A percentile compares a stretch with the other conserved stretches of the same genome.
phyloP scores from a whole-genome alignment of 2,797 vertebrate species.

The Smutsia gigantea region DNA sequence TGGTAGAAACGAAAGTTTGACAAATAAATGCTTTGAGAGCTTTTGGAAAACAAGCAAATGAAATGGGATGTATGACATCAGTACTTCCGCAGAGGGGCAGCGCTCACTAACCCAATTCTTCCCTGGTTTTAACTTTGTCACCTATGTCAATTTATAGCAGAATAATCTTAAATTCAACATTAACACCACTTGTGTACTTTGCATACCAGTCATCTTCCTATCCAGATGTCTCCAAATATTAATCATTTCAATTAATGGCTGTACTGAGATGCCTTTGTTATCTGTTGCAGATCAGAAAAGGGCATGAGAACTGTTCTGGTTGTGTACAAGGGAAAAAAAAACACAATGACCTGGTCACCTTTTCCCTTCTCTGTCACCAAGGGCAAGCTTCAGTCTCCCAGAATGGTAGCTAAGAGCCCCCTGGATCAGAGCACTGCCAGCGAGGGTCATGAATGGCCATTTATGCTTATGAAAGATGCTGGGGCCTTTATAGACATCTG shows the following conservation, averaged over 20 bases:
- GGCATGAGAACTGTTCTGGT: neutral
- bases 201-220: neutral
- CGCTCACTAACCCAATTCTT: too few relatives aligned
- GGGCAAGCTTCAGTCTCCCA: neutral
- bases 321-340: neutral
- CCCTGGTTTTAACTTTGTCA: neutral
- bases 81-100: too few relatives aligned
- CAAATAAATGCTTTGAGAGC: too few relatives aligned
- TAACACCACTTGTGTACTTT: neutral
- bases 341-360: neutral
- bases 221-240: neutral
- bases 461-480: neutral
- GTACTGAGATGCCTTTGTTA: too few relatives aligned
- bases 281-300: neutral
- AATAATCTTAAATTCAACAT: slow-evolving; percentile 14
- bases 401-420: neutral
- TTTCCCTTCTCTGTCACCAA: neutral
- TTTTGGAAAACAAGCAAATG: too few relatives aligned
- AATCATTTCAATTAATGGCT: neutral
- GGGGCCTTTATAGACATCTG: neutral
- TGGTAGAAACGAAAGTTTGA: too few relatives aligned
- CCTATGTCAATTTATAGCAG: neutral
- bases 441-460: neutral
- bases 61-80: too few relatives aligned
- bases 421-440: neutral